Evolutionary conservation across 1,140 invertebrate species (phyloP), one percentile per base, ranked within the genome.

Genomic region (Drosophila nikananu): DNA sequence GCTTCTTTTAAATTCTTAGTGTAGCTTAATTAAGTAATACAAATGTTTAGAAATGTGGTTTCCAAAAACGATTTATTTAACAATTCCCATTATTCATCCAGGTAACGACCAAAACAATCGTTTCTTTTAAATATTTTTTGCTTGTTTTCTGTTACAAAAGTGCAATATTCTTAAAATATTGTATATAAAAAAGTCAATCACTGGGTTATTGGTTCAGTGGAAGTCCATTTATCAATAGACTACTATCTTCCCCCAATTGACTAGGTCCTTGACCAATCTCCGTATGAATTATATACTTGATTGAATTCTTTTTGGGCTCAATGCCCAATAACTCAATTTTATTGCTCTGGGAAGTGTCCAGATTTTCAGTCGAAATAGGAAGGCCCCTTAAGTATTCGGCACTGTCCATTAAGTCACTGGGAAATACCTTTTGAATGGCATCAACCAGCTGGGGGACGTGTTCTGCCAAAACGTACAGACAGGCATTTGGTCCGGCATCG

Each of bases 401-500:
- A 51, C 66, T 90, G 2, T 93, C 74, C 25, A 73, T 54, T 52
- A 89, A 80, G 67, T 94, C 92, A 59, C 95, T 94, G 48, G 97
- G 97, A 83, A 98, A 98, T 25, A 95, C 95, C 81, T 96, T 84
- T 86, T 96, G 94, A 7, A 98, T 91, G 39, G 96, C 79, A 48
- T 95, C 92, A 5, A 96, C 39, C 30, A 98, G 93, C 90, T 94
- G 93, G 5, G 95, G 92, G 2, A 99, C 95, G 94, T 97, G 94
- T 77, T 97, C 94, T 86, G 98, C 96, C 64, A 97, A 92, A 21
- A 98, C 93, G 94, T 97, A 99, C 0, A 99, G 91, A 92, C 97
- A 99, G 7, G 98, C 98, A 95, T 99, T 99, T 62, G 98, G 97
- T 13, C 99, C 99, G 70, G 98, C 98, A 95, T 99, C 98, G 94